These are phyloP conservation scores for Teinopalpus imperialis DNA, from an alignment of 2,888 invertebrate genomes.

Conservation along the genomic window DNA sequence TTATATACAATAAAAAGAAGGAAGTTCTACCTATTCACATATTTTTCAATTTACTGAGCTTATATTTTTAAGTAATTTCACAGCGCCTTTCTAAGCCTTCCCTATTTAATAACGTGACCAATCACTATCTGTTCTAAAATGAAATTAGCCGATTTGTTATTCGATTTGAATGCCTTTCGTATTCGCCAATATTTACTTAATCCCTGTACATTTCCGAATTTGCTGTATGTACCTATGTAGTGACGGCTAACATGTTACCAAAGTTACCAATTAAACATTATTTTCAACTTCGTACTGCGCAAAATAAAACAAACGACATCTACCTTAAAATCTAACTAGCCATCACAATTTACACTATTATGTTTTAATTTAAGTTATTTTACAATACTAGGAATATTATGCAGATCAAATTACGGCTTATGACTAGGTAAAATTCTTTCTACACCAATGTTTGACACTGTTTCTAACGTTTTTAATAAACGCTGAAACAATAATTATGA, in stretches of 20 bases:
- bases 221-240: constrained; percentile 53
- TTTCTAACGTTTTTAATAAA: constrained; percentile 38
- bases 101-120: constrained; percentile 38
- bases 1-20: constrained; percentile 69
- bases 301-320: constrained; percentile 35
- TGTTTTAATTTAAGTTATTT: constrained; percentile 50
- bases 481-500: constrained; percentile 26
- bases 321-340: constrained; percentile 46
- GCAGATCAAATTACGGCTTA: constrained; percentile 72
- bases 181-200: constrained; percentile 56
- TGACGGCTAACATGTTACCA: constrained; percentile 34
- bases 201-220: constrained; percentile 82
- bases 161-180: constrained; percentile 42
- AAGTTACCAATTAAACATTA: constrained; percentile 11
- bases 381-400: constrained; percentile 63
- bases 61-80: constrained; percentile 57
- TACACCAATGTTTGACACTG: constrained; percentile 59
- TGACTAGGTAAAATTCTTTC: constrained; percentile 78
- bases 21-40: constrained; percentile 68
- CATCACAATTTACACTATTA: constrained; percentile 60
- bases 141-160: constrained; percentile 34
- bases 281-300: constrained; percentile 27
- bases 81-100: constrained; percentile 67
- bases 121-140: constrained; percentile 28
- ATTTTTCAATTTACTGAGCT: constrained; percentile 61